Base-by-base conservation (phyloP, 2,113 vertebrate genomes). In the Rhadina sibilatrix region DNA sequence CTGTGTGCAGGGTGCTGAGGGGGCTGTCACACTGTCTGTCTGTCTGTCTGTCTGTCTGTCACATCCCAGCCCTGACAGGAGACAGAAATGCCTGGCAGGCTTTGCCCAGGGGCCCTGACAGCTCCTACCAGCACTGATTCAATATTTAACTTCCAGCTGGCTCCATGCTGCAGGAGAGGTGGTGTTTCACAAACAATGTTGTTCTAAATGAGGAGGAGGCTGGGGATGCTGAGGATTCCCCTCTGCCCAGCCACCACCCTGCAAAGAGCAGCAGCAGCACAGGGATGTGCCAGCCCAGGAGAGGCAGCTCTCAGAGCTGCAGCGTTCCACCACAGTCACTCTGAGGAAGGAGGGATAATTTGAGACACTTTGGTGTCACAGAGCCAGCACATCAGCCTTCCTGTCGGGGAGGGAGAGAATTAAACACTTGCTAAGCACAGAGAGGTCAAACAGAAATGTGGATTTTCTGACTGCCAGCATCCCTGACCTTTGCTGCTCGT, bases 361-460 rank as follows among this genome's bases (percentile, higher is more conserved):
- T 83, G 21, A 78, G 87, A 81, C 13, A 71, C 12, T 12, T 52
- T 6, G 27, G 49, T 37, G 50, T 85, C 37, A 61, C 72, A 72
- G 31, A n/a, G 44, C 40, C 16, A 83, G 72, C 72, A 74, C 33
- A 33, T 38, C 70, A 71, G 35, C 57, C 33, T 85, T 38, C 49
- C 52, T 9, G 2, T 42, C 15, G 3, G 68, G 74, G 33, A 78
- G 33, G 10, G 28, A 50, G 13, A 33, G n/a, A 89, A 90, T 77
- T 64, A 83, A 61, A 80, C 63, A 61, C 68, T 91, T 79, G 40
- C 80, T 95, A 89, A 72, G 57, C 83, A 81, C 3, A 54, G 53
- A 94, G 89, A 96, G 77, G 89, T 94, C 87, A 78, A 87, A 92
- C 13, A 57, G 85, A 90, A 96, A 77, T 20, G 50, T 52, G 68